Evolutionary conservation across 2,888 invertebrate genomes (phyloP).

Genomic region (Hirtodrosophila duncani): DNA sequence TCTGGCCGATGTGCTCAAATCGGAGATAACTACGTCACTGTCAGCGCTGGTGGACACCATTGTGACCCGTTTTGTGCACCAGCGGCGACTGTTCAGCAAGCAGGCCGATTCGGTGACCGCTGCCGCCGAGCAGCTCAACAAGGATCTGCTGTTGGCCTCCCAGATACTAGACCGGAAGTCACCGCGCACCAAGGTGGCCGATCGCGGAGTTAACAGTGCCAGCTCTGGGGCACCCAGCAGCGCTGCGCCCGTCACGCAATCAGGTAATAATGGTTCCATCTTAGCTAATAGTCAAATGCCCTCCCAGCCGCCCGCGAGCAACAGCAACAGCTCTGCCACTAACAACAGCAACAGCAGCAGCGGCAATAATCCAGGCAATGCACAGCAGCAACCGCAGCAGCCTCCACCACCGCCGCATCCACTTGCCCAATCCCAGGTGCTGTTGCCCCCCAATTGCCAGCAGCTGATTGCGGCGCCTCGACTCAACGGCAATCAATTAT

Average conservation of each 20-base stretch:
- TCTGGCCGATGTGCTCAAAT: conserved; percentile 93
- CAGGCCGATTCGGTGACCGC: conserved; percentile 87
- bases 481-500: conserved; percentile 80
- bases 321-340: conserved; percentile 67
- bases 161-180: conserved; percentile 91
- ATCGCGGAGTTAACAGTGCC: conserved; percentile 53
- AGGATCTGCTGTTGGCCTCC: conserved; percentile 89
- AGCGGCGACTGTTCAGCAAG: conserved; percentile 86
- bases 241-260: conserved; percentile 75
- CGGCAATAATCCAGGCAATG: conserved; percentile 40
- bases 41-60: conserved; percentile 92
- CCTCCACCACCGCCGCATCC: conserved; percentile 65
- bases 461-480: conserved; percentile 80
- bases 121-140: conserved; percentile 90
- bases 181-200: conserved; percentile 81
- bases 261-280: conserved; percentile 78
- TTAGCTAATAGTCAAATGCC: conserved; percentile 75
- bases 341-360: conserved; percentile 70
- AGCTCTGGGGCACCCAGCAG: conserved; percentile 63
- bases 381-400: conserved; percentile 72
- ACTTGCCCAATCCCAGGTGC: conserved; percentile 31
- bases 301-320: conserved; percentile 67
- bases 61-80: conserved; percentile 90
- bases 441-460: conserved; percentile 63
- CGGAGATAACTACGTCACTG: conserved; percentile 91